A percentile compares a stretch with the other conserved stretches of the same genome.
Conservation (phyloP, 2,113 vertebrate species). For the Cottus gobio region DNA sequence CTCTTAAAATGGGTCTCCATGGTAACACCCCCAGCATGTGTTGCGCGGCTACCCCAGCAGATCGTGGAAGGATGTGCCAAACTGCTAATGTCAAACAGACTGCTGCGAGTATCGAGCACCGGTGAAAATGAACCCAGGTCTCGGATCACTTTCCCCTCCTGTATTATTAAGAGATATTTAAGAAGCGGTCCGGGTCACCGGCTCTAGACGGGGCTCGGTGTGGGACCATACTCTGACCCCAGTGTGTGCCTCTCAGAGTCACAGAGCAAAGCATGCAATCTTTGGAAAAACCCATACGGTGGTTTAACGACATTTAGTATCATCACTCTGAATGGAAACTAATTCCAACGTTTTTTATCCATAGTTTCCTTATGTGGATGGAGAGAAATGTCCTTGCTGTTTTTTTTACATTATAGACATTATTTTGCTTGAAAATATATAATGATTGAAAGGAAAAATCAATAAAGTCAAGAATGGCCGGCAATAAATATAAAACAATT, state of each 20-base stretch:
- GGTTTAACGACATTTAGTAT: background rate
- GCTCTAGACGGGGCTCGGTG: background rate
- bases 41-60: background rate
- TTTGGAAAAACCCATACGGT: background rate
- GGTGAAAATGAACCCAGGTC: background rate
- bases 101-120: background rate
- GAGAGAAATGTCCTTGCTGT: background rate
- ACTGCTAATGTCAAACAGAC: background rate
- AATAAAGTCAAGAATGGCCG: background rate
- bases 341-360: background rate
- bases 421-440: background rate
- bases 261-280: background rate
- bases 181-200: background rate
- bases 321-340: background rate
- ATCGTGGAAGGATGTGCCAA: background rate
- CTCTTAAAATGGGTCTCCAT: background rate
- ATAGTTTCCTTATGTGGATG: background rate
- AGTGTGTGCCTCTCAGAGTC: constrained; percentile 7
- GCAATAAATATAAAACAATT: background rate
- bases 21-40: background rate
- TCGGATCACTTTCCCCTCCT: background rate
- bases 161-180: constrained; percentile 33
- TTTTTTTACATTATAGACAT: background rate
- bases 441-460: background rate
- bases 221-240: background rate